Evolutionary conservation across 2,888 invertebrate species (phyloP).

Genomic region (Cephus rjabovi): DNA sequence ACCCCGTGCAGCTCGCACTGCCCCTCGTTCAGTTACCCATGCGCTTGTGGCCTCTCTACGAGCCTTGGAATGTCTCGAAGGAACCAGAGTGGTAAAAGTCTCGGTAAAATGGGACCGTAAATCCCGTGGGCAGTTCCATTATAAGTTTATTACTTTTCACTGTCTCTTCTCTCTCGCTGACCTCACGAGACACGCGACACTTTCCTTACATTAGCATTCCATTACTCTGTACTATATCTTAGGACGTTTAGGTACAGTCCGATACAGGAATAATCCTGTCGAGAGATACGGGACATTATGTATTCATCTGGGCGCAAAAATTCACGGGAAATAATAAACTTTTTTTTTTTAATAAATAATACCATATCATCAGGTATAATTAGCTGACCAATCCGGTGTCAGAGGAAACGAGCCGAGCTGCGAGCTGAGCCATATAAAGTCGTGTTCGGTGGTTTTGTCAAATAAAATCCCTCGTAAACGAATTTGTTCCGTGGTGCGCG

Average conservation of each 20-base stretch:
- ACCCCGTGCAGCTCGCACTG: constrained; percentile 2
- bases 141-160: constrained; percentile 56
- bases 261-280: background rate
- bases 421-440: background rate
- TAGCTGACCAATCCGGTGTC: background rate
- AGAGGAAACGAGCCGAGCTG: background rate
- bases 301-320: background rate
- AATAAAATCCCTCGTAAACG: constrained; percentile 29
- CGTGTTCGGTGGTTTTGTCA: background rate
- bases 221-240: background rate
- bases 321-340: background rate
- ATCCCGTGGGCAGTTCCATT: constrained; percentile 50
- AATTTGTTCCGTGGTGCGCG: constrained; percentile 39
- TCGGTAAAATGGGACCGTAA: constrained; percentile 39
- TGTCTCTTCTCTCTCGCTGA: constrained; percentile 16
- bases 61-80: background rate
- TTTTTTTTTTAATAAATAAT: background rate
- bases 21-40: background rate
- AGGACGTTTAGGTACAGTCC: background rate
- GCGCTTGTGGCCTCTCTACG: background rate
- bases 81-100: background rate
- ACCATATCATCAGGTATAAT: background rate
- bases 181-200: constrained; percentile 8
- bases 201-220: background rate
- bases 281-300: background rate